Percentiles rank a stretch among this genome's conserved stretches.
Conservation (phyloP, 1,140 invertebrate species). For the Papilio polytes region DNA sequence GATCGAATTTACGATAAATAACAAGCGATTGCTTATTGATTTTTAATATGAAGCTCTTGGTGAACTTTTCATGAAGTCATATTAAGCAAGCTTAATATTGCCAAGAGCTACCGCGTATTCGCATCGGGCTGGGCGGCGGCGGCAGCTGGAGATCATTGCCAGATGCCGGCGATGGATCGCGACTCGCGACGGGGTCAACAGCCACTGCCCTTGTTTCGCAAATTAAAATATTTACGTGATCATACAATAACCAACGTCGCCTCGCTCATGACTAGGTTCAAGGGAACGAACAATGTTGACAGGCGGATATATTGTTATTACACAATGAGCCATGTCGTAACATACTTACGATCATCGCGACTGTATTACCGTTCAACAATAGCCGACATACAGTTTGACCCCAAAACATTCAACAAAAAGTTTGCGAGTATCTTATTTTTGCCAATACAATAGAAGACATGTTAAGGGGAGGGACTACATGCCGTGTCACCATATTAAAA, state of each 20-base stretch:
- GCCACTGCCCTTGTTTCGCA: conserved; percentile 78
- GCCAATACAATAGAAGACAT: neutral
- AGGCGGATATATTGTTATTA: conserved; percentile 34
- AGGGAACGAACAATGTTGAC: conserved; percentile 39
- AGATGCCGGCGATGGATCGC: conserved; percentile 77
- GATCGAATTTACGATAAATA: neutral
- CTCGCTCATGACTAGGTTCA: conserved; percentile 43
- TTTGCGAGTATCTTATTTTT: conserved; percentile 26
- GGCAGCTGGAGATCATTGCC: conserved; percentile 77
- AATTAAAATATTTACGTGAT: conserved; percentile 68
- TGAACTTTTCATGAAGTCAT: neutral
- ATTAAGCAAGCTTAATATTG: neutral
- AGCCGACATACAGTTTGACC: conserved; percentile 25
- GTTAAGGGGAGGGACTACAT: neutral
- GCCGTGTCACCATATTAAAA: neutral
- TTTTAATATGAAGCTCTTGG: neutral
- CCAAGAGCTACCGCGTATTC: conserved; percentile 65
- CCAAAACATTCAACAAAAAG: conserved; percentile 10
- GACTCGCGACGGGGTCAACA: conserved; percentile 80
- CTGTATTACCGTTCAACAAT: conserved; percentile 25
- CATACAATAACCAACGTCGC: conserved; percentile 43
- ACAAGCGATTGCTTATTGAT: neutral
- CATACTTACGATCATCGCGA: conserved; percentile 14
- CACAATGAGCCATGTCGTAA: conserved; percentile 38
- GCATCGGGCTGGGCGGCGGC: conserved; percentile 51